Conservation (phyloP, 2,797 vertebrate genomes). For the Carcharodon carcharias region DNA sequence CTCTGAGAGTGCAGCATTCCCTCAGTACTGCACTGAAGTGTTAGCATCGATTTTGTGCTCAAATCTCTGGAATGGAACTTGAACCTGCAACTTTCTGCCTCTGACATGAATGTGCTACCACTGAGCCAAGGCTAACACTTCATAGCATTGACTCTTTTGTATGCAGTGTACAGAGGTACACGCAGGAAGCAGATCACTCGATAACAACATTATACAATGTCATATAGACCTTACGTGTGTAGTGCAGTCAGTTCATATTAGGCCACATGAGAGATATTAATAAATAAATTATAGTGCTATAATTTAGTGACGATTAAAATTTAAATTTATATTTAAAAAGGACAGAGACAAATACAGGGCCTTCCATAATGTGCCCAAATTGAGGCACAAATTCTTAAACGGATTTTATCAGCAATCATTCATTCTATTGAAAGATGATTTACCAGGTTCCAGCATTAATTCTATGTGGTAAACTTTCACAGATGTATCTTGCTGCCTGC, state of each 20-base stretch:
- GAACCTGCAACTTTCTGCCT: not conserved
- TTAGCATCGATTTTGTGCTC: not conserved
- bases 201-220: not conserved
- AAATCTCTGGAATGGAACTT: not conserved
- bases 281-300: not conserved
- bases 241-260: not conserved
- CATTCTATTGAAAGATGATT: not conserved
- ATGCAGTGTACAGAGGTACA: not conserved
- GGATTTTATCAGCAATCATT: not conserved
- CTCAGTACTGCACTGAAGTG: not conserved
- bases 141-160: not conserved
- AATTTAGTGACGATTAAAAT: constrained; percentile 25
- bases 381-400: not conserved
- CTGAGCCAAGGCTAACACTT: not conserved
- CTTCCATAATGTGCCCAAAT: not conserved
- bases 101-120: not conserved
- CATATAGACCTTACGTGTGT: not conserved
- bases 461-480: not conserved
- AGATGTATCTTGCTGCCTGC: not conserved
- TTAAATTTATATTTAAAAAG: constrained; percentile 25
- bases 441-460: not conserved
- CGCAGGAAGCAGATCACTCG: not conserved
- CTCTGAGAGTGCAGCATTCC: not conserved
- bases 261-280: not conserved
- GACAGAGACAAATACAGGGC: constrained; percentile 22